These are phyloP conservation scores for Epizoanthus rinbou DNA, from an alignment of 92 coral and sea anemone species.

Conservation along the genomic window DNA sequence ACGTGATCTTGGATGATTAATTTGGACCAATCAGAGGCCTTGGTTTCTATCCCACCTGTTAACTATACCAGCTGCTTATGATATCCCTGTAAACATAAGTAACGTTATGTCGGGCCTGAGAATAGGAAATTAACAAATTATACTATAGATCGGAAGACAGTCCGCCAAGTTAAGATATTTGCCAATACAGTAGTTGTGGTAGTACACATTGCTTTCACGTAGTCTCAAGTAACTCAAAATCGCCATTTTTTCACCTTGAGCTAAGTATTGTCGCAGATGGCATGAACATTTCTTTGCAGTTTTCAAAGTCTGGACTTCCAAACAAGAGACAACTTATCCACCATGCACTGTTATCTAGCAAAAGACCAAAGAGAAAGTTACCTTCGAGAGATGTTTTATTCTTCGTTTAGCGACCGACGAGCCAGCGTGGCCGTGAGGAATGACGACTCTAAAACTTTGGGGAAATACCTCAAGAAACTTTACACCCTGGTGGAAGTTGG, in stretches of 20 bases:
- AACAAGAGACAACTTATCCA: background rate
- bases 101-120: constrained; percentile 31
- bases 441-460: constrained; percentile 65
- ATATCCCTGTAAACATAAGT: constrained; percentile 1
- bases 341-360: constrained; percentile 78
- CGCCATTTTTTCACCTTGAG: background rate
- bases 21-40: background rate
- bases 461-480: constrained; percentile 64
- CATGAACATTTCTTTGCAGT: background rate
- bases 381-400: constrained; percentile 81
- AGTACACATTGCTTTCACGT: background rate
- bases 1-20: constrained; percentile 39
- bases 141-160: background rate
- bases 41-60: constrained; percentile 19
- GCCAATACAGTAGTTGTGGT: background rate
- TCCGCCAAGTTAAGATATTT: background rate
- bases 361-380: constrained; percentile 91
- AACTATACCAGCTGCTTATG: background rate
- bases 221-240: background rate
- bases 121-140: background rate
- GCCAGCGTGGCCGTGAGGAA: constrained; percentile 70
- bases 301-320: background rate
- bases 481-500: constrained; percentile 69
- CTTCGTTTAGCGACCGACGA: constrained; percentile 84
- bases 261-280: background rate